Base-by-base conservation (phyloP, 92 coral and sea anemone species). In the Zoanthus gigantus region DNA sequence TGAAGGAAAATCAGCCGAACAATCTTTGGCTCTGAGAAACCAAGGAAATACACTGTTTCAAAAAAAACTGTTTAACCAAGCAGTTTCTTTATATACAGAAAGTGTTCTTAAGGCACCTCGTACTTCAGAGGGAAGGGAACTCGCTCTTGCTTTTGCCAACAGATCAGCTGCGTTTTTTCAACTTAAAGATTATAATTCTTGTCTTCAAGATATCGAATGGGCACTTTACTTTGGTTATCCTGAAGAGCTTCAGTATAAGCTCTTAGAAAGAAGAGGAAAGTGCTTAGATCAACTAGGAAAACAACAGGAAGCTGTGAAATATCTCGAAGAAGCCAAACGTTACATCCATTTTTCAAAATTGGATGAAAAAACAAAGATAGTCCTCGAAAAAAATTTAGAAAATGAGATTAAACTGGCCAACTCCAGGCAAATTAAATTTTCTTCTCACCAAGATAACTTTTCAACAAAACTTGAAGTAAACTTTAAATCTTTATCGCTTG, bases 121-220 rank as follows among this genome's bases (percentile, higher is more conserved):
- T 18, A 75, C 57, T 7, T 47, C 89, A 28, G 91, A 86, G 3
- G 91, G 90, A 53, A 88, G 75, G 71, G 94, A 94, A 61, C 77
- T 92, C 8, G 79, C 99, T 10, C 93, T 95, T 80, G 99, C 98
- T 32, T 86, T 88, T 90, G 99, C 99, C 18, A 96, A 96, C 74
- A 93, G 96, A 66, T 96, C 99, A 54, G 99, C 99, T n/a, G 96
- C 92, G 8, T 80, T 93, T 74, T 93, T 89, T 34, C 91, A 95
- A 60, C 77, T 95, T 66, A 78, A 87, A 52, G 82, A 95, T 52
- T 89, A 92, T 76, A 78, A 6, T 14, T 87, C 86, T 5, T 96
- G 98, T 76, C 79, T 95, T 68, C 84, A 85, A 37, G 97, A 93
- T 75, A 95, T 97, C 76, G 92, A 92, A 50, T 76, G 85, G 54